Percentiles rank a stretch among this genome's conserved stretches.
Evolutionary conservation across 2,797 vertebrate species (phyloP).

Genomic region (Cottoperca gobio): DNA sequence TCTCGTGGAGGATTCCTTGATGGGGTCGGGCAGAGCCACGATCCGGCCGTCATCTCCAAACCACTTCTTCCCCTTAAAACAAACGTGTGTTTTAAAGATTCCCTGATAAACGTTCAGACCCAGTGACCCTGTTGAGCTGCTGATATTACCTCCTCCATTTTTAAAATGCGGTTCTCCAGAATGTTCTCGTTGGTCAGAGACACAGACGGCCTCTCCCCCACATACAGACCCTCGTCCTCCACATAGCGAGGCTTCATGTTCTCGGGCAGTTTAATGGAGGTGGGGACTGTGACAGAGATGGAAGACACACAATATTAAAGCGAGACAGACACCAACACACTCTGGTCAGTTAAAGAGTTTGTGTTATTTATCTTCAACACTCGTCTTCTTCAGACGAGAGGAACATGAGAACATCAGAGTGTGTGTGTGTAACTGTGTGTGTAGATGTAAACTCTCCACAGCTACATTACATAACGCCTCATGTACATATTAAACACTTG

Average conservation of each 20-base stretch:
- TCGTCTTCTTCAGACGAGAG: no score
- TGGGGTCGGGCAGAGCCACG: constrained; percentile 91
- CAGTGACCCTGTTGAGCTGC: background rate
- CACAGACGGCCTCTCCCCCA: constrained; percentile 88
- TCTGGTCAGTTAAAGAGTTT: no score
- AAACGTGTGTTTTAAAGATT: background rate
- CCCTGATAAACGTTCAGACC: background rate
- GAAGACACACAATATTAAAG: background rate
- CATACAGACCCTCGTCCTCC: constrained; percentile 97
- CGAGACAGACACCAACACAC: no score
- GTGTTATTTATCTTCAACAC: no score
- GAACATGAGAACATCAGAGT: no score
- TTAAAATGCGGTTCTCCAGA: constrained; percentile 93
- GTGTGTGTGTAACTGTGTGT: no score
- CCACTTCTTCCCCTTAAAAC: constrained; percentile 88
- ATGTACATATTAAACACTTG: no score
- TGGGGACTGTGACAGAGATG: constrained; percentile 82
- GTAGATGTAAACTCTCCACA: no score
- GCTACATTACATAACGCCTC: no score
- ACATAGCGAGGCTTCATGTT: constrained; percentile 91
- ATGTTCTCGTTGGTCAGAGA: constrained; percentile 90
- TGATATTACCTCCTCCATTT: constrained; percentile 86
- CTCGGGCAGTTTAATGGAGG: constrained; percentile 89
- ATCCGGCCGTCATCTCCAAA: constrained; percentile 96
- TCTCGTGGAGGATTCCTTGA: constrained; percentile 90